Conservation (phyloP, 2,888 invertebrate species). For the Flexamia atlantica region DNA sequence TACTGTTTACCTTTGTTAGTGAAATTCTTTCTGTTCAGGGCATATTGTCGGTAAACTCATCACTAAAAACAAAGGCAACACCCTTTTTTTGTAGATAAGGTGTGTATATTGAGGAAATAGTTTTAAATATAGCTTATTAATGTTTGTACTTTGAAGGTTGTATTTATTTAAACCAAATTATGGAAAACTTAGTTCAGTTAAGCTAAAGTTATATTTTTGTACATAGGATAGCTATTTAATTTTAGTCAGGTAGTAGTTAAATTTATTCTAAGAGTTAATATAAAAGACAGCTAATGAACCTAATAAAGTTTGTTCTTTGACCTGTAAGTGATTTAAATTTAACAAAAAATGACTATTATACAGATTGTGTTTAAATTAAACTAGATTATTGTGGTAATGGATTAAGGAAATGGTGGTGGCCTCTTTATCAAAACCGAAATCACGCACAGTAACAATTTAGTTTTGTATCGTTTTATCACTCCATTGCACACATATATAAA, state of each 20-base stretch:
- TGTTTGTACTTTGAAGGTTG: constrained; percentile 33
- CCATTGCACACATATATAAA: background rate
- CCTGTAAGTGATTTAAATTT: background rate
- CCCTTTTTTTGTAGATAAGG: background rate
- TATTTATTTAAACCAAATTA: background rate
- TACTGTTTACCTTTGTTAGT: too few relatives aligned
- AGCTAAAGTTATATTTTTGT: constrained; percentile 30
- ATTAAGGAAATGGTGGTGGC: constrained; percentile 8
- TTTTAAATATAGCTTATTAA: constrained; percentile 1
- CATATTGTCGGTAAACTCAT: too few relatives aligned
- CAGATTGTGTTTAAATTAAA: background rate
- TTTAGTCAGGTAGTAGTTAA: constrained; percentile 2
- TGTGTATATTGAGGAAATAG: constrained; percentile 14
- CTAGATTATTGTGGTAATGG: constrained; percentile 6
- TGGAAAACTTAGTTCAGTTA: background rate
- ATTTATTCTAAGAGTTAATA: constrained; percentile 2
- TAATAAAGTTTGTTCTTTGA: background rate
- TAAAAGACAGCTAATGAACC: background rate
- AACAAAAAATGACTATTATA: background rate
- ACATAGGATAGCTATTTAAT: constrained; percentile 9
- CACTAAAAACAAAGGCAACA: background rate
- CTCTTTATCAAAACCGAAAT: background rate
- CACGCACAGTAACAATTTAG: background rate
- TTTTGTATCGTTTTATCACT: constrained; percentile 9
- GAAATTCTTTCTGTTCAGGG: too few relatives aligned